These are phyloP conservation scores for Malacosoma neustria DNA, from an alignment of 2,888 invertebrate species.

Conservation along the genomic window DNA sequence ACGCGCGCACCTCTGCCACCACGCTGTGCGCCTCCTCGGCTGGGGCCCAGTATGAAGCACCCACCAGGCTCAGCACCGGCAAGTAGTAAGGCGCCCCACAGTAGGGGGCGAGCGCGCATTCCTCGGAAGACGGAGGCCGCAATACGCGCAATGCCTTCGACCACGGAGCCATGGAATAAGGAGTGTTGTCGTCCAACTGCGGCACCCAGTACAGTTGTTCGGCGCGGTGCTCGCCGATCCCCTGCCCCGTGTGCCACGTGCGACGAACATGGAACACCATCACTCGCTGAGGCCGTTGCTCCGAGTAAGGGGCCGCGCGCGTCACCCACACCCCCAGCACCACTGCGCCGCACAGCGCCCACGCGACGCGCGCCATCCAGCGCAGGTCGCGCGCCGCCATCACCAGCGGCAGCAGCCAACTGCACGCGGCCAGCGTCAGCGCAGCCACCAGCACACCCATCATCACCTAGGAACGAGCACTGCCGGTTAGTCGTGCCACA, in stretches of 20 bases:
- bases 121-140: constrained; percentile 67
- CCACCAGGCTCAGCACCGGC: constrained; percentile 81
- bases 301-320: constrained; percentile 77
- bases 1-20: constrained; percentile 5
- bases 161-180: constrained; percentile 36
- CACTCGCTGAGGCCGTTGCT: constrained; percentile 78
- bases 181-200: constrained; percentile 84
- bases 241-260: constrained; percentile 50
- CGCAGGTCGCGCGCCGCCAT: constrained; percentile 18
- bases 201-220: constrained; percentile 79
- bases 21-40: constrained; percentile 58
- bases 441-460: constrained; percentile 38
- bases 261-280: constrained; percentile 80
- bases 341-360: constrained; percentile 76
- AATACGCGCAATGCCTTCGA: constrained; percentile 49
- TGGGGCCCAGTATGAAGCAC: constrained; percentile 77
- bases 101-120: constrained; percentile 79
- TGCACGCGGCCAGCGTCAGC: constrained; percentile 48
- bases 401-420: constrained; percentile 46
- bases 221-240: constrained; percentile 41
- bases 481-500: no score
- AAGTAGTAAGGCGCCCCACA: constrained; percentile 88
- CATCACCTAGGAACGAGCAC: no score
- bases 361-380: constrained; percentile 29
- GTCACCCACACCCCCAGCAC: constrained; percentile 45